A percentile compares a stretch with the other conserved stretches of the same genome.
phyloP scores from a whole-genome alignment of 2,888 invertebrate genomes.

The Pammene fasciana region DNA sequence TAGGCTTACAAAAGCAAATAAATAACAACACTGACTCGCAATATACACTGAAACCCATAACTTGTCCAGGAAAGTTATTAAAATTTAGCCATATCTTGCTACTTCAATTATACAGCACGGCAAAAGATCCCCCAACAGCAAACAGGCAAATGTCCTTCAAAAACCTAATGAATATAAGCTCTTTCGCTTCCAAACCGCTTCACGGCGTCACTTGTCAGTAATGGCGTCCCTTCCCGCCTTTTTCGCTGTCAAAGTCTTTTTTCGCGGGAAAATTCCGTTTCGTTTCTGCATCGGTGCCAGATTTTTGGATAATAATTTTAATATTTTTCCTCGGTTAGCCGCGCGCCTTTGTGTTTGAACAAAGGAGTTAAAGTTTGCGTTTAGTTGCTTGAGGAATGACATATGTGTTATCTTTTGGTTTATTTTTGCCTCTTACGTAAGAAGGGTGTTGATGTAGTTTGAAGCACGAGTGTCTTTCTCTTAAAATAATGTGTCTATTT shows the following conservation, averaged over 20 bases:
- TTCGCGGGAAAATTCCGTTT: constrained; percentile 43
- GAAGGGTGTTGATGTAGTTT: background rate
- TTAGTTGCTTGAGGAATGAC: constrained; percentile 24
- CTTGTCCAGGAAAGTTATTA: constrained; percentile 57
- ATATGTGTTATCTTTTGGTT: constrained; percentile 12
- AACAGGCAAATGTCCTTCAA: constrained; percentile 5
- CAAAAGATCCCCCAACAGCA: background rate
- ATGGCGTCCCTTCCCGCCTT: constrained; percentile 57
- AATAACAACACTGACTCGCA: constrained; percentile 15
- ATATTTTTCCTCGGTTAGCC: constrained; percentile 34
- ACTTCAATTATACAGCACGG: constrained; percentile 61
- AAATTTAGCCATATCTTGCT: constrained; percentile 66
- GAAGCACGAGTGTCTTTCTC: background rate
- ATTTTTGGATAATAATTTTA: constrained; percentile 42
- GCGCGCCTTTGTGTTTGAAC: constrained; percentile 27
- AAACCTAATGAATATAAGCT: constrained; percentile 13
- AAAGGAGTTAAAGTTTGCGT: constrained; percentile 24
- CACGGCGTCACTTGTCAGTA: constrained; percentile 75
- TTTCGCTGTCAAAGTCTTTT: constrained; percentile 48
- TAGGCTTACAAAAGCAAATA: constrained; percentile 9
- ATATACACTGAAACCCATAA: constrained; percentile 49
- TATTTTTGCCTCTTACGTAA: background rate
- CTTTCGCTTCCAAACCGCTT: background rate
- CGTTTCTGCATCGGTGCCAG: constrained; percentile 42
- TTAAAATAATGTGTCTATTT: constrained; percentile 3